Percentiles rank a stretch among this genome's conserved stretches.
Conservation (phyloP, 2,113 vertebrate species). For the Otolemur garnettii region DNA sequence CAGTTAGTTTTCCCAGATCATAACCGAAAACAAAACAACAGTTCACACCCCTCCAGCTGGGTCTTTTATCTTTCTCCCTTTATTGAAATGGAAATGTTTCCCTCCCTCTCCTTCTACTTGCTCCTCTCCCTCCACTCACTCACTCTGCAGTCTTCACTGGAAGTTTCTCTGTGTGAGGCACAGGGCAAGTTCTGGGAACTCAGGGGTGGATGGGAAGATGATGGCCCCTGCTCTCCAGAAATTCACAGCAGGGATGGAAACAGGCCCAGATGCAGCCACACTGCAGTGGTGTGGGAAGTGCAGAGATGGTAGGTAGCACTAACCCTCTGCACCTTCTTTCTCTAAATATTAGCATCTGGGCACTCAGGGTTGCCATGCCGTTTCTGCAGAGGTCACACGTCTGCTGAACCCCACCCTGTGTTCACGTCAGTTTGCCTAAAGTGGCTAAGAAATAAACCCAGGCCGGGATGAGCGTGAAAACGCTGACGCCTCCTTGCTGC, state of each 20-base stretch:
- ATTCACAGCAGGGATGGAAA: neutral
- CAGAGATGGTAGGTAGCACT: neutral
- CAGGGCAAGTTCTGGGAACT: neutral
- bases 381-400: neutral
- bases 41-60: neutral
- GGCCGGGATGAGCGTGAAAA: neutral
- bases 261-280: neutral
- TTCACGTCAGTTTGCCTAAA: neutral
- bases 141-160: neutral
- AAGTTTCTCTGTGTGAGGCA: neutral
- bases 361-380: neutral
- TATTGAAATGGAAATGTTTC: neutral
- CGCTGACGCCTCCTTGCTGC: neutral
- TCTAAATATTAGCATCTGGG: neutral
- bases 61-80: neutral
- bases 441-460: neutral
- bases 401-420: neutral
- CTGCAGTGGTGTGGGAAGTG: accelerated
- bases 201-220: neutral
- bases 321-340: neutral
- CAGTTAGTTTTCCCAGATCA: neutral
- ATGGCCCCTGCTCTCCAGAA: neutral
- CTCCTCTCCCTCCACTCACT: neutral
- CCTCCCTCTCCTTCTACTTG: neutral
- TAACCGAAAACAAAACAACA: neutral